These are phyloP conservation scores for Arvicanthis niloticus DNA, from an alignment of 2,113 vertebrate genomes.

Conservation along the genomic window DNA sequence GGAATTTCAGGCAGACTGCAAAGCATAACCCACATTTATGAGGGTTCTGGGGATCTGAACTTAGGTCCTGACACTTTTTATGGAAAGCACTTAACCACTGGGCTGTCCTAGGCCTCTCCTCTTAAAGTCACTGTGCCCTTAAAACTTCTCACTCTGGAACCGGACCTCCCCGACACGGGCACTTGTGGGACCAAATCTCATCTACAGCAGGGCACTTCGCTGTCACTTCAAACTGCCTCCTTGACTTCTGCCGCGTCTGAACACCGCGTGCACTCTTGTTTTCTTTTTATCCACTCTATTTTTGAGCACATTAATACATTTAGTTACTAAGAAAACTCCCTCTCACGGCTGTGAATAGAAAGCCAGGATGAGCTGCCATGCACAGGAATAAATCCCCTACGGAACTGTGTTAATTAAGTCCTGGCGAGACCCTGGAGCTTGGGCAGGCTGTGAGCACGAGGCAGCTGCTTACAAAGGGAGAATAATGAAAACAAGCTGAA, in stretches of 20 bases:
- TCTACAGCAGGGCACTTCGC: neutral
- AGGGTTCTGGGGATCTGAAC: neutral
- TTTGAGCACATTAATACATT: constrained; percentile 47
- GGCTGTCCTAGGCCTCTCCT: neutral
- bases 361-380: constrained; percentile 43
- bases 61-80: neutral
- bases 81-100: neutral
- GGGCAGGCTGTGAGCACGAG: neutral
- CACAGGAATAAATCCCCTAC: constrained; percentile 60
- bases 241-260: rapidly evolving
- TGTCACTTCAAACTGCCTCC: neutral
- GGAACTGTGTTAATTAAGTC: constrained; percentile 71
- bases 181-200: neutral
- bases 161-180: too few relatives aligned
- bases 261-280: neutral
- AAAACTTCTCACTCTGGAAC: neutral
- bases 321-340: constrained; percentile 1
- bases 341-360: constrained; percentile 60
- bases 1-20: neutral
- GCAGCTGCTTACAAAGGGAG: constrained; percentile 30
- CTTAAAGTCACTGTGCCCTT: neutral
- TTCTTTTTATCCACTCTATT: neutral
- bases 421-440: constrained; percentile 62
- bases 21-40: neutral
- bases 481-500: neutral